Base-by-base conservation (phyloP, 37 sponge, comb jelly and placozoan genomes). In the Theonella swinhoei region DNA sequence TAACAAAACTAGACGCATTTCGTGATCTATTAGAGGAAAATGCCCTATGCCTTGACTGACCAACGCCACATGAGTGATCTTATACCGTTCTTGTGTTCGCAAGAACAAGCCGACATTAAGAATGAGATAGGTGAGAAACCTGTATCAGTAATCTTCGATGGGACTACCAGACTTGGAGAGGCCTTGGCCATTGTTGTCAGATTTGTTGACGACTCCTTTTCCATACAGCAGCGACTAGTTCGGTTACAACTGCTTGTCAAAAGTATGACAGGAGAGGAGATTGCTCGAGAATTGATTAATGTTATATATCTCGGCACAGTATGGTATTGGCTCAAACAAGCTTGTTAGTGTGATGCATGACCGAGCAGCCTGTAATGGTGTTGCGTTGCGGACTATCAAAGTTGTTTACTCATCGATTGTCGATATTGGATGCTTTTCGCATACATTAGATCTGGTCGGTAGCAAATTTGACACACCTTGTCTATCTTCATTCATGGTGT, bases 11-110 rank as follows among this genome's bases (percentile, higher is more conserved):
- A 8, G 78, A 68, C 14, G 23, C 38, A 22, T 77, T 85, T 43
- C 30, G 62, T 38, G 78, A 76, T n/a, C 39, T 85, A 34, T 39
- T 77, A 28, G 85, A 85, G 39, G 71, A 85, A 41, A 85, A 70
- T n/a, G n/a, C n/a, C 67, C 62, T 42, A 3, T 67, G n/a, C 77
- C 1, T 38, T 85, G 34, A 47, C 70, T 43, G 76, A 75, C 24
- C 47, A 59, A 3, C 31, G 77, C 23, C 37, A 84, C 39, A 59
- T 85, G 85, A 26, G 0, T 67, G 85, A 68, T 41, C 42, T 76
- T 20, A 11, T 85, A 2, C 85, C 77, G 4, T 85, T 77, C 41
- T 67, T 76, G 2, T 71, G 11, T 42, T 28, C 75, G 39, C 59
- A 75, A 19, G 75, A 24, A 42, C 5, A 34, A 42, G 40, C 39